Base-by-base conservation (phyloP, 2,797 vertebrate genomes). In the Taenioides sp. region DNA sequence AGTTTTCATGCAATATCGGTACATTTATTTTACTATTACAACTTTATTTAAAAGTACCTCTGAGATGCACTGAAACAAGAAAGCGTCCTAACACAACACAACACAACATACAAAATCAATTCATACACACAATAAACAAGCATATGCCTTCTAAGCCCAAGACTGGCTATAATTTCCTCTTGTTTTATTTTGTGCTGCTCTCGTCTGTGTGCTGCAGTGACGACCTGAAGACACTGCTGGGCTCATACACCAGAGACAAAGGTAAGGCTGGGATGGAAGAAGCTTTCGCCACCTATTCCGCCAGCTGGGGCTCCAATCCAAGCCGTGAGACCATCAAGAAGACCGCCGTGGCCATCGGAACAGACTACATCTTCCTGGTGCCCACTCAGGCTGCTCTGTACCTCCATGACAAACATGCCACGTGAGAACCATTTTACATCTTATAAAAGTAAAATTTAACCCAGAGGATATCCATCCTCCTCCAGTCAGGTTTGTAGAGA, bases 361-460 rank as follows among this genome's bases (percentile, higher is more conserved):
- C 97, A 0, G 97, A 99, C 81, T 90, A 89, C 80, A 93, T 95
- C 70, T 99, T 99, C 91, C 88, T 98, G 82, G 69, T 96, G 31
- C 95, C 98, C 23, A 95, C 94, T 0, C 92, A 98, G 88, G 67
- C 69, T 2, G n/a, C 94, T 0, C 87, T 98, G 61, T 93, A 95
- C n/a, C 93, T 95, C 79, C 98, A 99, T 65, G 71, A 77, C 47
- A 23, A 88, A 69, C 85, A 94, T 0, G 93, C 96, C 79, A 91
- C 49, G 97, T 98, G 73, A 95, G 95, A 75, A 73, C 18, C 5
- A 10, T 2, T 20, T 17, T 28, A 11, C 9, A 10, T 22, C 9
- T 22, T 55, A 22, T 23, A 16, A 47, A 16, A 43, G 40, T 43
- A 16, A 43, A 3, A 3, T 12, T 43, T 43, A 43, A 16, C 12